Conservation (phyloP, 2,113 vertebrate genomes). For the Opisthocomus hoazin region DNA sequence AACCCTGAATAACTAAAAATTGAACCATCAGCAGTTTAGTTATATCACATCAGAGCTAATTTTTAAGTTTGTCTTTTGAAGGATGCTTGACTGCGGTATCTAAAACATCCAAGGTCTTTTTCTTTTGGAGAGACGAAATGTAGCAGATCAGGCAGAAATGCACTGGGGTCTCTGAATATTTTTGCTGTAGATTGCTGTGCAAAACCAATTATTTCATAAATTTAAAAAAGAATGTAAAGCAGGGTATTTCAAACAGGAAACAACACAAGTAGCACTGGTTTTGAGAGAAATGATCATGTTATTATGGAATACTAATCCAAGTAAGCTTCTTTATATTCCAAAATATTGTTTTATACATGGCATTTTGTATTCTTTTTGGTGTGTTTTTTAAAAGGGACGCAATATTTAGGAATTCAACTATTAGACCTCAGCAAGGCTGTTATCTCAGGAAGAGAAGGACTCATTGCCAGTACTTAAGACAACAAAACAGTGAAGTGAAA, state of each 20-base stretch:
- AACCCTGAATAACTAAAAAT: background rate
- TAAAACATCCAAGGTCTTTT: constrained; percentile 35
- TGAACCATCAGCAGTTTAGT: constrained; percentile 39
- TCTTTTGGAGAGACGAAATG: constrained; percentile 1
- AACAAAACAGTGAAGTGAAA: constrained; percentile 6
- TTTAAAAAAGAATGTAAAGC: constrained; percentile 49
- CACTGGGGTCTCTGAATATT: constrained; percentile 17
- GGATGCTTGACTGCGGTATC: background rate
- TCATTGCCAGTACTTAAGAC: background rate
- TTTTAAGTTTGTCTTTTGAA: constrained; percentile 42
- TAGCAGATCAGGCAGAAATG: constrained; percentile 18
- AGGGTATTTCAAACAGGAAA: constrained; percentile 58
- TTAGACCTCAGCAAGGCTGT: constrained; percentile 22
- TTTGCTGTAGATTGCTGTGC: constrained; percentile 5
- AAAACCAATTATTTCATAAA: constrained; percentile 55
- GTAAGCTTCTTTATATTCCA: constrained; percentile 26
- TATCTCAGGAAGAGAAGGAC: constrained; percentile 14
- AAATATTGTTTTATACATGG: constrained; percentile 38
- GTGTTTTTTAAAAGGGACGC: background rate
- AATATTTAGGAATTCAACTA: constrained; percentile 38
- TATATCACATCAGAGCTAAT: constrained; percentile 23
- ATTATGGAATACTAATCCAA: constrained; percentile 44
- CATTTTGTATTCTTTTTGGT: constrained; percentile 35
- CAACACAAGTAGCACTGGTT: constrained; percentile 28
- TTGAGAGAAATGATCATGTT: constrained; percentile 50